phyloP scores from a whole-genome alignment of 2,113 vertebrate species.

The Megalops atlanticus region DNA sequence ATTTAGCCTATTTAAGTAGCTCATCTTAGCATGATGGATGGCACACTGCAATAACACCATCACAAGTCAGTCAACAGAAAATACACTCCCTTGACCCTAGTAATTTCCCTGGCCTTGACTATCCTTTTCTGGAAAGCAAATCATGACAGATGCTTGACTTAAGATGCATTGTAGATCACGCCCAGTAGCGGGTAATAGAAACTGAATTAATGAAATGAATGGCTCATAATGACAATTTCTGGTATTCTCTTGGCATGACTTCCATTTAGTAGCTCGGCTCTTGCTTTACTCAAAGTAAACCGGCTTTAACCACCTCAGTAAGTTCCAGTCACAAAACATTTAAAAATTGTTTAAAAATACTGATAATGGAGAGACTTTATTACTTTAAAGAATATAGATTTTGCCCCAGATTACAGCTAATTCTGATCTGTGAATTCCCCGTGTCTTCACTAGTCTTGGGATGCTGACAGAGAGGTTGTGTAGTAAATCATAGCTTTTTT shows the following conservation, averaged over 20 bases:
- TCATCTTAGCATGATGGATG: not conserved
- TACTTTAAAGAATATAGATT: not conserved
- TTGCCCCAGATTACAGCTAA: not conserved
- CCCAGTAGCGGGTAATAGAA: not conserved
- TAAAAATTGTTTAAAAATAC: not conserved
- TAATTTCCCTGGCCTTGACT: not conserved
- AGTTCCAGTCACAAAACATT: no score
- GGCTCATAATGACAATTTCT: not conserved
- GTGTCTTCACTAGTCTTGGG: no score
- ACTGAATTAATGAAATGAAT: not conserved
- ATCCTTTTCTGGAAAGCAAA: slow-evolving; percentile 3
- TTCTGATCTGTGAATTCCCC: no score
- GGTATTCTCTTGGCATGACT: no score
- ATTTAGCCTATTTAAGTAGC: not conserved
- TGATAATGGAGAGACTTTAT: no score
- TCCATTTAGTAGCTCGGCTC: no score
- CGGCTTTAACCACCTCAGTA: no score
- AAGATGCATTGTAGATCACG: slow-evolving; percentile 4
- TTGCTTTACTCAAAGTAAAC: no score
- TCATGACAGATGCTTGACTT: slow-evolving; percentile 7
- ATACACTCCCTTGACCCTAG: not conserved
- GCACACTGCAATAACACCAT: slow-evolving; percentile 5
- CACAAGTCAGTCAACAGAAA: not conserved
- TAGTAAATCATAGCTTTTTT: not conserved
- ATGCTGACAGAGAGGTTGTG: no score